Evolutionary conservation across 2,888 invertebrate genomes (phyloP), one percentile per base, ranked within the genome.

Genomic region (Periphyllus acericola): DNA sequence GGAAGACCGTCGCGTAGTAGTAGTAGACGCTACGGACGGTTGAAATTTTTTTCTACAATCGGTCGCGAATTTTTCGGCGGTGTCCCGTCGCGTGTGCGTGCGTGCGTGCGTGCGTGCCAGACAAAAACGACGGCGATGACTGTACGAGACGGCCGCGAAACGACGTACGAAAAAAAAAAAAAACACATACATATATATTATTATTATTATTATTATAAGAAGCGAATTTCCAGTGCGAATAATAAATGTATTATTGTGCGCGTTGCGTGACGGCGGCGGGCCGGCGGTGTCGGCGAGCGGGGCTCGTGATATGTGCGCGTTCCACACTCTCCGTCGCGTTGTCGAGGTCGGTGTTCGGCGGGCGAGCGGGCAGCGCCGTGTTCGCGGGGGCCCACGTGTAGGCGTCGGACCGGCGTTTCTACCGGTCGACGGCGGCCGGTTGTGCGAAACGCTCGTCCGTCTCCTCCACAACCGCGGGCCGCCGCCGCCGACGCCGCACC

Each of bases 261-360:
- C 75, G 34, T 17, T 83, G 83, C 60, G 76, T 78, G 84, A 76
- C 76, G 36, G 84, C 76, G 36, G 84, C 34, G 60, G 46, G 32
- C 40, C 0, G 76, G 52, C 8, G n/a, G 66, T 55, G 52, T 52
- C 0, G 66, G 34, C 32, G 40, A 75, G 90, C 91, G 91, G 91
- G 36, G 71, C 25, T 78, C 29, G 3, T 75, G 2, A 80, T 32
- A 25, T 32, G 60, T 32, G 80, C 60, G 87, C 72, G 74, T 86
- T 86, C 91, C 93, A 93, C 93, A 93, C 93, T 93, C 92, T 93
- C 92, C 92, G 92, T 91, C 92, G 92, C 92, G 93, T 93, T 93
- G 93, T 92, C 93, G 93, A 94, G 93, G 93, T 93, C 93, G 93
- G 93, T 92, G 93, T 93, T 84, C 93, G 55, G 34, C 66, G 66